These are phyloP conservation scores for Tautogolabrus adspersus DNA, from an alignment of 2,113 vertebrate genomes.

Conservation along the genomic window DNA sequence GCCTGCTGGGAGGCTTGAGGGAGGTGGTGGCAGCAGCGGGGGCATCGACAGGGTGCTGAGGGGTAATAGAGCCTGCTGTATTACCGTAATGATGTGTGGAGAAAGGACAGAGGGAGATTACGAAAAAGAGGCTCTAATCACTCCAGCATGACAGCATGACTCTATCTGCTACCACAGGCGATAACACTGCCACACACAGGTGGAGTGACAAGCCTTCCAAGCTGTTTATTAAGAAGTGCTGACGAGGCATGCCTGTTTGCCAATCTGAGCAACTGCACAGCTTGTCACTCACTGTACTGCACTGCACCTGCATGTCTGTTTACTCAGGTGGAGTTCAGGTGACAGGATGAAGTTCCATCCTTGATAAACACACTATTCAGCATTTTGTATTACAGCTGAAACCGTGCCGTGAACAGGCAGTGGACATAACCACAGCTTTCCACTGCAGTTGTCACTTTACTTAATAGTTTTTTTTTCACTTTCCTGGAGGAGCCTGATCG, in stretches of 20 bases:
- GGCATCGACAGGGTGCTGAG: conserved; percentile 61
- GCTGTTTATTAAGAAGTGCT: conserved; percentile 45
- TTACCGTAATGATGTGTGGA: conserved; percentile 83
- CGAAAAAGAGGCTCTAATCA: conserved; percentile 73
- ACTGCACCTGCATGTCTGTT: conserved; percentile 48
- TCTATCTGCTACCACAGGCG: conserved; percentile 60
- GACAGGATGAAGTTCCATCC: conserved; percentile 54
- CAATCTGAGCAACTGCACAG: conserved; percentile 28
- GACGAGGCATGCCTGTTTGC: conserved; percentile 10
- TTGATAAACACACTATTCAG: conserved; percentile 56
- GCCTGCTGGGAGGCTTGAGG: conserved; percentile 48
- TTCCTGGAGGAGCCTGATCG: neutral
- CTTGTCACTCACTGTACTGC: conserved; percentile 28
- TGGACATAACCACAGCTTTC: conserved; percentile 38
- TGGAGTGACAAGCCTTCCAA: conserved; percentile 23
- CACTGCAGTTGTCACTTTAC: conserved; percentile 19
- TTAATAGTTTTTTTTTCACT: neutral
- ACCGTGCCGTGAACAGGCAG: conserved; percentile 37
- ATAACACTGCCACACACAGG: conserved; percentile 32
- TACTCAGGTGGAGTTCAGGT: conserved; percentile 48
- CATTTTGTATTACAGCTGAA: conserved; percentile 57
- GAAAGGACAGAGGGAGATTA: conserved; percentile 75
- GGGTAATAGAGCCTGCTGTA: conserved; percentile 82
- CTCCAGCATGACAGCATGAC: conserved; percentile 63
- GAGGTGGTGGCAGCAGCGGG: conserved; percentile 30